Evolutionary conservation across 2,888 invertebrate species (phyloP), one percentile per base, ranked within the genome.

Genomic region (Pegoplata infirma): DNA sequence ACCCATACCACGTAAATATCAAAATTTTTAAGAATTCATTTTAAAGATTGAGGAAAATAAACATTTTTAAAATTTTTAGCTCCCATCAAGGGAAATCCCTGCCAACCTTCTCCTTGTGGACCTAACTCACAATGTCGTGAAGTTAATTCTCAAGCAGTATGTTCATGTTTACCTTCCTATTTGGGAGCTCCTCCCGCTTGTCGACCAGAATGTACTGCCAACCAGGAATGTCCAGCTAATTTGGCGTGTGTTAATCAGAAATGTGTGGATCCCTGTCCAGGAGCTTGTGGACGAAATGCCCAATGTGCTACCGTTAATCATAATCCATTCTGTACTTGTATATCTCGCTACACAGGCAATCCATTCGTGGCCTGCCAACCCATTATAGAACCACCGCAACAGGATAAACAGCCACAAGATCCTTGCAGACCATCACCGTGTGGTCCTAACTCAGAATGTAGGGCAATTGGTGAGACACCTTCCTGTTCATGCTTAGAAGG

Each of bases 251-350:
- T 94, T 2, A 93, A 93, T 81, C 93, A 93, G 75, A 94, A 93
- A 87, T 95, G 95, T 85, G 88, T 91, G 0, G 93, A 94, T 86
- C 95, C 93, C 17, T 93, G 93, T 80, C 92, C 92, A 1, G 92
- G 91, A 36, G 91, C 92, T 7, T 93, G 93, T 83, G 94, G 93
- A 1, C 82, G 89, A 6, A 92, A 92, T 83, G 91, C 93, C 3
- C 89, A 91, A 67, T 94, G 94, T 84, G 91, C 91, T 84, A 91
- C 93, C 16, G 91, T 92, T 32, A 93, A 92, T 82, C 93, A 94
- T 83, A 92, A 93, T 86, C 95, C 95, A 0, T 94, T 94, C 86
- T 96, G 96, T 85, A 93, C 92, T 66, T 96, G 96, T 85, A 92
- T 92, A 80, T 85, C 90, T 1, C 91, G 92, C 59, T 93, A 91